Evolutionary conservation across 2,888 invertebrate genomes (phyloP).

Genomic region (Odontocolon sp.): DNA sequence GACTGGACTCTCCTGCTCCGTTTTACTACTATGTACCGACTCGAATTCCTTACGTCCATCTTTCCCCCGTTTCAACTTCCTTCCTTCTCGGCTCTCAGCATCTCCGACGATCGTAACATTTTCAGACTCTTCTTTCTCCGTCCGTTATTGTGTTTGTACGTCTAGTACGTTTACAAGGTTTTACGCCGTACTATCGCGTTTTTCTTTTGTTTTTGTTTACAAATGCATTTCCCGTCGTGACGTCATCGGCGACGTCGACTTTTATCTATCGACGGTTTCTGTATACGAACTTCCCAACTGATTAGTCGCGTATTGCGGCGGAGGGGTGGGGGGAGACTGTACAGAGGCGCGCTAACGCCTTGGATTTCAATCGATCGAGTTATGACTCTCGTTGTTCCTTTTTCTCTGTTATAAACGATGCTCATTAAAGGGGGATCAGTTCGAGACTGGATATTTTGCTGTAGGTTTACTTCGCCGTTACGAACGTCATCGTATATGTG

Average conservation of each 20-base stretch:
- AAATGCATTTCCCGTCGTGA: neutral
- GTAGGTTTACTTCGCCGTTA: neutral
- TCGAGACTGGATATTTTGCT: too few species aligned
- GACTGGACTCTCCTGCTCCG: too few species aligned
- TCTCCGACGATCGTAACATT: neutral
- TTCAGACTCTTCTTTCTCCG: neutral
- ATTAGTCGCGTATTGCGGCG: conserved; percentile 15
- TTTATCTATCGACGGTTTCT: conserved; percentile 15
- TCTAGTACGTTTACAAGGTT: neutral
- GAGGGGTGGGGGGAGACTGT: neutral
- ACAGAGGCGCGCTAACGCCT: conserved; percentile 23
- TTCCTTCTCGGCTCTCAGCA: too few species aligned
- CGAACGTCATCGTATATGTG: too few species aligned
- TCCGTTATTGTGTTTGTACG: neutral
- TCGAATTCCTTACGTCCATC: too few species aligned
- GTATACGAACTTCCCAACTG: too few species aligned
- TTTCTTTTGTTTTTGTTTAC: neutral
- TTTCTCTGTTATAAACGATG: neutral
- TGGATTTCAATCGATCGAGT: conserved; percentile 45
- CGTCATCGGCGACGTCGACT: neutral
- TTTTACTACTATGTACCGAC: too few species aligned
- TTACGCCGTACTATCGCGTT: neutral
- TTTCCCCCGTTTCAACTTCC: neutral
- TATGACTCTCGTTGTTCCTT: conserved; percentile 13
- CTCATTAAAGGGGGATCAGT: neutral